These are phyloP conservation scores for Lepus americanus DNA, from an alignment of 2,113 vertebrate species.

Conservation along the genomic window DNA sequence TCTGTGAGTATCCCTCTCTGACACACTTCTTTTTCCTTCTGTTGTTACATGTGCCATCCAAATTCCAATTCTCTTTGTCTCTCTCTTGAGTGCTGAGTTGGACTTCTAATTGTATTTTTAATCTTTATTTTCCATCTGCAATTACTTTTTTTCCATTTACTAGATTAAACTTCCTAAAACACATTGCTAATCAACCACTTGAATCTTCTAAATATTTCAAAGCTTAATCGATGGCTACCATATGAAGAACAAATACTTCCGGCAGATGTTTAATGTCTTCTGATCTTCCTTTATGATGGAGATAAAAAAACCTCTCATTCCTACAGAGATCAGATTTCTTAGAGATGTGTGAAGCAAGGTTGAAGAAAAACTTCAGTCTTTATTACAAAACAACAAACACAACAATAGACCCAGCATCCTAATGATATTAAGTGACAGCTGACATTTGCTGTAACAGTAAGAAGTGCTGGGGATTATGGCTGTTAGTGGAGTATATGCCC, in stretches of 20 bases:
- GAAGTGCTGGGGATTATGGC: background rate
- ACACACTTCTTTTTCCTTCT: background rate
- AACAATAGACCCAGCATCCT: background rate
- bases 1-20: background rate
- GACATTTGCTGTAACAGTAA: background rate
- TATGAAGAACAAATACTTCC: slow-evolving; percentile 23
- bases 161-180: background rate
- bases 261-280: background rate
- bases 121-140: background rate
- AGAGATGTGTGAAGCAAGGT: background rate
- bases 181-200: background rate
- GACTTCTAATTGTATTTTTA: background rate
- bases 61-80: background rate
- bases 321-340: background rate
- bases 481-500: background rate
- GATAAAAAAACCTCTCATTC: background rate
- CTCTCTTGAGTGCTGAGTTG: background rate
- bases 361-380: slow-evolving; percentile 12
- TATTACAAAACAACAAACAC: background rate
- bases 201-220: slow-evolving; percentile 39
- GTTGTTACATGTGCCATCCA: background rate
- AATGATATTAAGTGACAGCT: background rate
- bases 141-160: slow-evolving; percentile 23
- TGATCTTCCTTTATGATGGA: background rate
- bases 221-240: background rate